Evolutionary conservation across 2,888 invertebrate species (phyloP), one percentile per base, ranked within the genome.

Genomic region (Craniophora ligustri): DNA sequence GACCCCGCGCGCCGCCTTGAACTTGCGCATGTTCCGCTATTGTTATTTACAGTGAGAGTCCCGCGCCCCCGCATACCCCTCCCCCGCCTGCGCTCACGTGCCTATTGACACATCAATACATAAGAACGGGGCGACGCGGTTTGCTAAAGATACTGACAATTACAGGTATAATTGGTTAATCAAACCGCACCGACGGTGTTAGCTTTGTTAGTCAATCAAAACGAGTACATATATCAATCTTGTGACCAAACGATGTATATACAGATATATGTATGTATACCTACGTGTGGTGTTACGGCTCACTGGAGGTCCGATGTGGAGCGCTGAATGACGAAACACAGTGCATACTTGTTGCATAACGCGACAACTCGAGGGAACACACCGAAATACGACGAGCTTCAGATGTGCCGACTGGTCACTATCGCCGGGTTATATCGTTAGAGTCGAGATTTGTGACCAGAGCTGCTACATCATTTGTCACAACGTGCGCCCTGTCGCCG

Each of bases 21-120:
- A 71, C 72, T 69, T 71, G 62, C 53, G 35, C 67, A 71, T 71
- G 71, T 62, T 42, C 15, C 23, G 15, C 42, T 47, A 55, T 51
- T 46, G 54, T 70, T 46, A 53, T 36, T n/a, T 18, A 23, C 34
- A 32, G 23, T 23, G 41, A n/a, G 38, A 19, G 15, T n/a, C 16
- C 7, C 11, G 16, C 16, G 32, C n/a, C 30, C 21, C 21, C 13
- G 10, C 15, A 0, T 16, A n/a, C 15, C 14, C 0, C 5, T 8
- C 19, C 8, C 31, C 2, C 13, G 10, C n/a, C 21, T 31, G n/a
- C 19, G 39, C 30, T 2, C 7, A 15, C 11, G 11, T 11, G 23
- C 8, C 23, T 15, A 40, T 15, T 7, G 6, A 10, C n/a, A 15
- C 15, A 30, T 28, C 15, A 6, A 6, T 15, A 16, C 26, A 28